phyloP scores from a whole-genome alignment of 2,888 invertebrate species.

The Platynereis dumerilii region DNA sequence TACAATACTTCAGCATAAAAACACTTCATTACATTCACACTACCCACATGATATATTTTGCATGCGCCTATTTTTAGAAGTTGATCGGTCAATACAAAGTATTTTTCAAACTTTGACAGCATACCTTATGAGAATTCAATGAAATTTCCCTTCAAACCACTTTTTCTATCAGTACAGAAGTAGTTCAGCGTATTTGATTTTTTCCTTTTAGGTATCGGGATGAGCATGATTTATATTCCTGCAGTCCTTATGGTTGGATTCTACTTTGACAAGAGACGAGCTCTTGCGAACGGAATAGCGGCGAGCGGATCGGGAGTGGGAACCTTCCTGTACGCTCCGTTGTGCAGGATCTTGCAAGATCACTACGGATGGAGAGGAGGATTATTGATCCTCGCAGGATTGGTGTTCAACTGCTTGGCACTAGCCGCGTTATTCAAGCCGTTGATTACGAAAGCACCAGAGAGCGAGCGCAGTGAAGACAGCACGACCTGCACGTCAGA shows the following conservation, averaged over 20 bases:
- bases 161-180: too few species aligned
- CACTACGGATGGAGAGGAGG: constrained; percentile 34
- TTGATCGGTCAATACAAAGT: too few species aligned
- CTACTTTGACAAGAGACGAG: constrained; percentile 95
- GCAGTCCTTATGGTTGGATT: constrained; percentile 93
- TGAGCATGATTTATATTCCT: constrained; percentile 93
- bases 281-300: constrained; percentile 92
- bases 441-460: constrained; percentile 60
- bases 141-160: too few species aligned
- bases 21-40: too few species aligned
- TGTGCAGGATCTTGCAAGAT: constrained; percentile 57
- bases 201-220: constrained; percentile 76
- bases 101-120: too few species aligned
- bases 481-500: too few species aligned
- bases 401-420: constrained; percentile 76
- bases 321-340: constrained; percentile 82
- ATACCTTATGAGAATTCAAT: too few species aligned
- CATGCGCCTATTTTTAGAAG: too few species aligned
- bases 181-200: too few species aligned
- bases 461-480: constrained; percentile 5
- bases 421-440: constrained; percentile 84
- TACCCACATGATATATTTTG: too few species aligned
- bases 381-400: constrained; percentile 68
- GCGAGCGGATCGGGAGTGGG: constrained; percentile 96
- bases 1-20: too few species aligned